Conservation (phyloP, 2,797 vertebrate genomes). For the Falco berigora region DNA sequence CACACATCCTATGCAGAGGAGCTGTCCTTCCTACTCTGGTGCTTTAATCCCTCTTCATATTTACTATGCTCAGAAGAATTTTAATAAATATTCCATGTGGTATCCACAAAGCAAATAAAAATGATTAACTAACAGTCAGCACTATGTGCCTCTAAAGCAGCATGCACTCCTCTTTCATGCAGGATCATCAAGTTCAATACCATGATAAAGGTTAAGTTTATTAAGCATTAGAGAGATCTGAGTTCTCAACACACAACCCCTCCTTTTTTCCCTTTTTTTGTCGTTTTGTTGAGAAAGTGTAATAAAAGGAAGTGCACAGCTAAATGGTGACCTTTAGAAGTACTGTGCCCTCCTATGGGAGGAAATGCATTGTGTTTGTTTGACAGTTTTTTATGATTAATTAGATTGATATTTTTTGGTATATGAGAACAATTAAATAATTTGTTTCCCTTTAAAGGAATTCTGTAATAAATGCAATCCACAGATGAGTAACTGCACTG, state of each 20-base stretch:
- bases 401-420: constrained; percentile 18
- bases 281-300: not conserved
- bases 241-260: constrained; percentile 16
- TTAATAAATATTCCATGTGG: constrained; percentile 23
- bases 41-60: constrained; percentile 5
- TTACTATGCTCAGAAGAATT: constrained; percentile 46
- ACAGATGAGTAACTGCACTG: not conserved
- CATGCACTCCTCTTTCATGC: constrained; percentile 32
- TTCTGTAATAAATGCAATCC: not conserved
- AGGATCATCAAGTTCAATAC: constrained; percentile 52
- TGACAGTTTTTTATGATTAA: constrained; percentile 4
- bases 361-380: not conserved
- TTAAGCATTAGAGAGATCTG: constrained; percentile 46
- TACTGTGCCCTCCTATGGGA: not conserved
- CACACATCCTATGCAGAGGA: not conserved
- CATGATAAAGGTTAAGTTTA: constrained; percentile 54
- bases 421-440: not conserved
- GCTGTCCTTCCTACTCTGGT: not conserved
- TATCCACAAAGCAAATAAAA: constrained; percentile 26
- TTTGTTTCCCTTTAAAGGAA: not conserved
- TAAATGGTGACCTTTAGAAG: constrained; percentile 31
- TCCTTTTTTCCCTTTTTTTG: accelerated
- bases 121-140: constrained; percentile 48
- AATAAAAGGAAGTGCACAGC: not conserved
- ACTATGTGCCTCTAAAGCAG: constrained; percentile 45